Conservation (phyloP, 2,797 vertebrate genomes). For the Periparus ater region DNA sequence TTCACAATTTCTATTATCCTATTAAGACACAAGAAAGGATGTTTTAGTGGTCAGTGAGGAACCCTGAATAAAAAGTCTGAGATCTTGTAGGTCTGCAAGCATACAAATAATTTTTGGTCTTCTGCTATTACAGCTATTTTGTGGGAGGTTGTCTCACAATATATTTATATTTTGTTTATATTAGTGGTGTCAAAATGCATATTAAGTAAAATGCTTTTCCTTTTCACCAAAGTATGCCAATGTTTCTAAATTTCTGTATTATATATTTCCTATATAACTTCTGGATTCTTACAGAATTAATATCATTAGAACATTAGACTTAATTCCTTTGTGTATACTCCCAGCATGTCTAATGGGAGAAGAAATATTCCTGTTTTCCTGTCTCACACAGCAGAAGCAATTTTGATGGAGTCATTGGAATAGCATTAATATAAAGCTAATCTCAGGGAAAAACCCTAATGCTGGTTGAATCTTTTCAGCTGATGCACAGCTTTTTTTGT, state of each 20-base stretch:
- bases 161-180: background rate
- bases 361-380: background rate
- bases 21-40: slow-evolving; percentile 1
- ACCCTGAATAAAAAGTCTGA: background rate
- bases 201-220: background rate
- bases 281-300: background rate
- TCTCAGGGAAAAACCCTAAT: background rate
- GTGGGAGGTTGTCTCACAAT: background rate
- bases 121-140: background rate
- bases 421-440: background rate
- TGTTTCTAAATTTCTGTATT: background rate
- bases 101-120: background rate
- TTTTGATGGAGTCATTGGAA: background rate
- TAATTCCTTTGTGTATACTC: background rate
- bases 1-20: background rate
- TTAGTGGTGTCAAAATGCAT: background rate
- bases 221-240: background rate
- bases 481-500: background rate
- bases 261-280: background rate
- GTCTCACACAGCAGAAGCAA: background rate
- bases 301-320: background rate
- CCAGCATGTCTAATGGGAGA: background rate
- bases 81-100: background rate
- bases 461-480: background rate
- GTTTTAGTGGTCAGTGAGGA: background rate